Conservation (phyloP, 2,797 vertebrate genomes). For the Phoxinus dragarum region DNA sequence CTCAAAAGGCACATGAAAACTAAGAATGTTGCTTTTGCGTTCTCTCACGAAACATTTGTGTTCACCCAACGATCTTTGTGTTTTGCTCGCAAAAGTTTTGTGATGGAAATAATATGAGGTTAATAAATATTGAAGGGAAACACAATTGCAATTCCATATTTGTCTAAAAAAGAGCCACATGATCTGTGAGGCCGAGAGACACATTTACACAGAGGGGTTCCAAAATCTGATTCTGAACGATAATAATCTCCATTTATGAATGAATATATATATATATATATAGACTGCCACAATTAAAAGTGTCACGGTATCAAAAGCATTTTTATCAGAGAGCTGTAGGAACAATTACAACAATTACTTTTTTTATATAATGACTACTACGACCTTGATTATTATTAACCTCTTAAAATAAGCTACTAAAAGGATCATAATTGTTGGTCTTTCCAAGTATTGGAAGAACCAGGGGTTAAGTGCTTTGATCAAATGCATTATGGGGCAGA, state of each 20-base stretch:
- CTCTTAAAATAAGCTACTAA: constrained; percentile 9
- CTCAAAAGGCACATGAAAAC: neutral
- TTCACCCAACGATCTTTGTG: neutral
- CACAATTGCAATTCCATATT: neutral
- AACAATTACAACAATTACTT: neutral
- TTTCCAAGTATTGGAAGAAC: neutral
- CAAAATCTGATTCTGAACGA: neutral
- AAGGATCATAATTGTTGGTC: neutral
- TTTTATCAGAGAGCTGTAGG: neutral
- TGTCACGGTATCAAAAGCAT: neutral
- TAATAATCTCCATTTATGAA: neutral
- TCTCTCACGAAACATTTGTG: neutral
- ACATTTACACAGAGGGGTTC: neutral
- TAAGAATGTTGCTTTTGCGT: neutral
- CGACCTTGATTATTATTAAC: neutral
- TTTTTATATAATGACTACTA: neutral
- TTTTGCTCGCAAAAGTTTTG: neutral
- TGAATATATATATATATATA: no score
- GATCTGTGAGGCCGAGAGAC: constrained; percentile 74
- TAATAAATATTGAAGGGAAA: neutral
- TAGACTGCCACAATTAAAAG: neutral
- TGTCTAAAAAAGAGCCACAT: constrained; percentile 81
- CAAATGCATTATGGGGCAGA: neutral
- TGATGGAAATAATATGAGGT: neutral
- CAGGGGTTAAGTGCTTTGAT: constrained; percentile 13